Base-by-base conservation (phyloP, 92 coral and sea anemone species). In the Desmophyllum pertusum region DNA sequence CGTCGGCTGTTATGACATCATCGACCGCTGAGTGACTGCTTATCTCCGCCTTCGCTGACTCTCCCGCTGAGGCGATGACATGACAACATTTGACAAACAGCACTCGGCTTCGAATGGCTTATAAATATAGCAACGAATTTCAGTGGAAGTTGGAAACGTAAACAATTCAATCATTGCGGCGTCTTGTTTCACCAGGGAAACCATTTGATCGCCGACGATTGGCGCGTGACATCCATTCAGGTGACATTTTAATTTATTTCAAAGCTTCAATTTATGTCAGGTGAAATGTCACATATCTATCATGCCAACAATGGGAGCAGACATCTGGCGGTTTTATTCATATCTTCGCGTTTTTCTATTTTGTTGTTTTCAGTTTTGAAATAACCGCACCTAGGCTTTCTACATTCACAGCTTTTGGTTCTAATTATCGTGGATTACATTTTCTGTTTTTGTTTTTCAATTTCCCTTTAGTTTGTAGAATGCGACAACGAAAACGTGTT, bases 1-100 rank as follows among this genome's bases (percentile, higher is more conserved):
- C 41, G 63, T 70, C 62, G 55, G 70, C 15, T 82, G 78, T 53
- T 71, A 73, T 82, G 86, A 82, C 86, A 82, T 82, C 86, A 82
- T 82, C 45, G 67, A 31, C 57, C 38, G 81, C 43, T 80, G 84
- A 80, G 33, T 80, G 86, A 82, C 86, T 55, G 68, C 67, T 61
- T 29, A 55, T 25, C n/a, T 27, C 86, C 70, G 78, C 86, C 84
- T 41, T 17, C 7, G n/a, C 53, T 73, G 86, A 82, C 79, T 82
- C 86, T 53, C 70, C 78, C 42, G 25, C 85, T 70, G 53, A 70
- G 84, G 30, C 37, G 81, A 77, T 77, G 81, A 77, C 69, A 67
- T 9, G 65, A 66, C 51, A 50, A 51, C 76, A 65, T 46, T 45
- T 66, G 75, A 67, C 65, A 79, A 23, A 17, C 74, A 79, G 63